phyloP scores from a whole-genome alignment of 2,113 vertebrate genomes.

The Odontophorus gujanensis region DNA sequence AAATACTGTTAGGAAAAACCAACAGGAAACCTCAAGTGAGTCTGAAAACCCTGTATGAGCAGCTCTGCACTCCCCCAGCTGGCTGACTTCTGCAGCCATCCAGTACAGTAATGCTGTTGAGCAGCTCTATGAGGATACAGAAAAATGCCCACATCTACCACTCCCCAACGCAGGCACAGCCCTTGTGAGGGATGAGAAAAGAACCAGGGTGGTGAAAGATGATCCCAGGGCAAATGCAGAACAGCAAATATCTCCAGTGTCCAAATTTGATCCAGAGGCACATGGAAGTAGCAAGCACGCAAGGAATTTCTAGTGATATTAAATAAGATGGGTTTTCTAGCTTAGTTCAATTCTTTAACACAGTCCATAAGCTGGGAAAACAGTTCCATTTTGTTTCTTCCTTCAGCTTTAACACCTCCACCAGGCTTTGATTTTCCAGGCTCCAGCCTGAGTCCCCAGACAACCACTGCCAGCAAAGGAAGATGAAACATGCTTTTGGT shows the following conservation, averaged over 20 bases:
- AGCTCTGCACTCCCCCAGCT: slow-evolving; percentile 6
- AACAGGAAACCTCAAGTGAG: background rate
- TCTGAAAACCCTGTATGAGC: background rate
- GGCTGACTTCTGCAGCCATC: background rate
- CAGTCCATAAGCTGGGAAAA: background rate
- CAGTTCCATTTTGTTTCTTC: background rate
- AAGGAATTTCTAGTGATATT: background rate
- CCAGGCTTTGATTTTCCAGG: background rate
- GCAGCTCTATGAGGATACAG: background rate
- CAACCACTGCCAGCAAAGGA: background rate
- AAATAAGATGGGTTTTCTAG: background rate
- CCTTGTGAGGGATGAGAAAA: background rate
- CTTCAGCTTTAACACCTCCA: background rate
- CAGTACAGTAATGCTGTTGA: background rate
- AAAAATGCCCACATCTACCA: rapidly evolving
- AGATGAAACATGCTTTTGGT: background rate
- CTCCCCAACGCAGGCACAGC: background rate
- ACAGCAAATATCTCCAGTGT: background rate
- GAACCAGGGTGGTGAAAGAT: background rate
- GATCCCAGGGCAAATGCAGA: background rate
- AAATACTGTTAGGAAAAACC: background rate
- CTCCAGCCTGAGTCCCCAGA: background rate
- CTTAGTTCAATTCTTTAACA: background rate
- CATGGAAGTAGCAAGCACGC: rapidly evolving
- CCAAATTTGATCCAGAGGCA: background rate